A percentile compares a stretch with the other conserved stretches of the same genome.
Evolutionary conservation across 1,140 invertebrate genomes (phyloP).

Genomic region (Dreissena polymorpha): DNA sequence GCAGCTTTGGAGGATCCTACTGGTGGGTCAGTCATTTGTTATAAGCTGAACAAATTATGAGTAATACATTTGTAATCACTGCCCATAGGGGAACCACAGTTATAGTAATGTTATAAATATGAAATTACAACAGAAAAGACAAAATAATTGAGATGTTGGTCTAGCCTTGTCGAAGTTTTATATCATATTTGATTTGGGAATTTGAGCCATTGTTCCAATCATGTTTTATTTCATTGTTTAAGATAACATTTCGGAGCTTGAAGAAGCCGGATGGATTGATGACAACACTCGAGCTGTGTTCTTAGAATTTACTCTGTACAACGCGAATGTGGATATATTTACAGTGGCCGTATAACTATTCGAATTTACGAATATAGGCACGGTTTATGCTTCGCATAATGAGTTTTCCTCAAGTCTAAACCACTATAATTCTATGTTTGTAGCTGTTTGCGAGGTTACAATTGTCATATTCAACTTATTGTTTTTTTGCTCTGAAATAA

Average conservation of each 20-base stretch:
- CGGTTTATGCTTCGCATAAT: slow-evolving; percentile 40
- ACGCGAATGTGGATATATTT: slow-evolving; percentile 72
- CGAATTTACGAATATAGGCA: slow-evolving; percentile 52
- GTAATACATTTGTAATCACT: too few species aligned
- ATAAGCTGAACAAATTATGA: too few species aligned
- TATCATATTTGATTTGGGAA: too few species aligned
- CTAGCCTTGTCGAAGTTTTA: too few species aligned
- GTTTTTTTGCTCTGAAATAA: slow-evolving; percentile 50
- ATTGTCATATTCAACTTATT: slow-evolving; percentile 38
- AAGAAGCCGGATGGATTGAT: slow-evolving; percentile 79
- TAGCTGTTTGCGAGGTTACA: slow-evolving; percentile 38
- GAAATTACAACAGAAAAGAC: too few species aligned
- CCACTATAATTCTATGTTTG: slow-evolving; percentile 35
- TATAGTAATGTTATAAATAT: too few species aligned
- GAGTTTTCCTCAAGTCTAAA: slow-evolving; percentile 56
- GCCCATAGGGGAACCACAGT: too few species aligned
- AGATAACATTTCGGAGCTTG: slow-evolving; percentile 58
- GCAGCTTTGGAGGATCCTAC: background rate
- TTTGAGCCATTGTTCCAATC: background rate
- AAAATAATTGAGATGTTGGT: too few species aligned
- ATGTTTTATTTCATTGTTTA: background rate
- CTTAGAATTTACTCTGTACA: slow-evolving; percentile 81
- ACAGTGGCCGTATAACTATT: slow-evolving; percentile 43
- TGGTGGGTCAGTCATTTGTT: too few species aligned
- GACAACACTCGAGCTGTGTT: slow-evolving; percentile 79